Evolutionary conservation across 2,888 invertebrate genomes (phyloP), one percentile per base, ranked within the genome.

Genomic region (Drosophila trichaetosa): DNA sequence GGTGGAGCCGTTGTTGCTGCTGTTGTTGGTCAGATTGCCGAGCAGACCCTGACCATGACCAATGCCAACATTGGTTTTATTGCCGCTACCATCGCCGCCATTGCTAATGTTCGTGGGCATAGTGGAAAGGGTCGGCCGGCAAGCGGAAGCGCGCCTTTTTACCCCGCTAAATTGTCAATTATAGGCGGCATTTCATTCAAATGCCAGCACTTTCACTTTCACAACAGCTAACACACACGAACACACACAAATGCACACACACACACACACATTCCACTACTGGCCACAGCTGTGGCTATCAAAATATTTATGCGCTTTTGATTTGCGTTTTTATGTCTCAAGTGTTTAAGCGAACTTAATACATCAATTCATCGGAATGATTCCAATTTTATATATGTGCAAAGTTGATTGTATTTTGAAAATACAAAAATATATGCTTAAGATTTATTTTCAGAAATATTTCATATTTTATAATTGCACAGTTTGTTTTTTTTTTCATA

Each of bases 91-190:
- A 65, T 57, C 69, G 61, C 27, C 65, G 58, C 40, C 68, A 62
- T 54, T 60, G 69, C 78, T 74, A 69, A 71, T 89, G 69, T 85
- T 83, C 76, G 81, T 80, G 53, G 82, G 81, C 91, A 91, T 91
- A 61, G 71, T 87, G 82, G 59, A 49, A 59, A 71, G 79, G 38
- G 46, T 24, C 72, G 60, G 63, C 67, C 67, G 77, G 73, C 66
- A 74, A 73, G 34, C 67, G 80, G 75, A 79, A 63, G 48, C 54
- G 60, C 64, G 66, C 40, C 54, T 34, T n/a, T 61, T 77, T 60
- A 66, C 16, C 54, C 54, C 51, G 61, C 64, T 76, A 72, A 81
- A 64, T 51, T 51, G 62, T 61, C 67, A 73, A 71, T 78, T 76
- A 70, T 29, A 24, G n/a, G 46, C 57, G 13, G 34, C 70, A 76